Base-by-base conservation (phyloP, 2,113 vertebrate species). In the Myiopsitta monachus region DNA sequence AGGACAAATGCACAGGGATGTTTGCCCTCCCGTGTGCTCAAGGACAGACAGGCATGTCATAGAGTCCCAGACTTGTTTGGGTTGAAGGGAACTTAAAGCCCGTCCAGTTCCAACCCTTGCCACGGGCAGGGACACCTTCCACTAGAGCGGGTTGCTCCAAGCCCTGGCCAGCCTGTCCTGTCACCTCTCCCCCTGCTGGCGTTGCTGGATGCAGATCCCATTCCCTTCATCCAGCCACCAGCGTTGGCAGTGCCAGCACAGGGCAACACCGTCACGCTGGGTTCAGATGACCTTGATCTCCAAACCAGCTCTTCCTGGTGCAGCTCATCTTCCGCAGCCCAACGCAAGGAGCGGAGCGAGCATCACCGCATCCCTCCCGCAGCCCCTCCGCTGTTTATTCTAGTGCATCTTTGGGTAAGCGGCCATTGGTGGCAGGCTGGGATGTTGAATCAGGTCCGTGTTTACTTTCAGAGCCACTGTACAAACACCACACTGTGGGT, bases 181-280 rank as follows among this genome's bases (percentile, higher is more conserved):
- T 36, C 33, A 59, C 33, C 57, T 59, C 57, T n/a, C 33, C 57
- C 33, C 33, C 33, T 36, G 21, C 57, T 59, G 33, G 33, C 57
- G 36, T 15, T 7, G 21, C 21, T n/a, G 33, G 57, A 59, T 36
- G 57, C 33, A 16, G 33, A 36, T n/a, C 57, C 22, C 33, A 1
- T 59, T 59, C 22, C 33, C 33, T 59, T n/a, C 55, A n/a, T n/a
- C 31, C 33, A 22, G 31, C 13, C 55, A 14, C 21, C 33, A 7
- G 22, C 0, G 6, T 0, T 0, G 4, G 57, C 57, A 59, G 33
- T 33, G n/a, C 5, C 33, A n/a, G 33, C 57, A n/a, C 33, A 59
- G 9, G 33, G 33, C 11, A 13, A 0, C 2, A 0, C 41, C 49
- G 10, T 10, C 36, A 3, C 21, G 8, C 39, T 7, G 5, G 7